Evolutionary conservation across 1,140 invertebrate species (phyloP), one percentile per base, ranked within the genome.

Genomic region (Hypothenemus hampei): DNA sequence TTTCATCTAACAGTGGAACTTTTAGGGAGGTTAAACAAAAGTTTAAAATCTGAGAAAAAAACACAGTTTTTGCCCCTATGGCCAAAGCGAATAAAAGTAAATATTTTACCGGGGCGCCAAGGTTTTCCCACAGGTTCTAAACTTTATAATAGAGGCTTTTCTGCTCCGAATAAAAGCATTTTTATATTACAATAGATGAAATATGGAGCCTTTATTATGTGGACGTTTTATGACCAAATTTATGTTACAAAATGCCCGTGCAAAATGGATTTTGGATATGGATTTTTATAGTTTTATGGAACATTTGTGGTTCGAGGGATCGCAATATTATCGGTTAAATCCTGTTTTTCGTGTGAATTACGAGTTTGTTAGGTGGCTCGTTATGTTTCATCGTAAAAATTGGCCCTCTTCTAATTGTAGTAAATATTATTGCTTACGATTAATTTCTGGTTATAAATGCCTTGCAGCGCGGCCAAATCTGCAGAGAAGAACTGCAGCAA

Each of bases 121-220:
- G 11, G 24, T 19, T 48, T 48, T 37, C 33, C 33, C 33, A n/a
- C 31, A 21, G 46, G 29, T 37, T 24, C 47, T 19, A 39, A 49
- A 37, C 47, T 49, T 39, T 49, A 49, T 49, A 49, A 49, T 49
- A 26, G 47, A 23, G 19, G 29, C 29, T 46, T 46, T 46, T 18
- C 44, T 33, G 24, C 6, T 10, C 20, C 33, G 21, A 39, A 39
- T 49, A 49, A 49, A 49, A 39, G 47, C 47, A 39, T 39, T 49
- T 49, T 49, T 49, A 49, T 49, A 49, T 39, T 20, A 39, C 18
- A 49, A 39, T 49, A 37, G 35, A 37, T 49, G 35, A 49, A 49
- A 49, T 49, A 49, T 49, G 22, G 29, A 10, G 33, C 33, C 39
- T 49, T 49, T 49, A 49, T 49, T 49, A 49, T 49, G 33, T 39